These are phyloP conservation scores for Progne subis DNA, from an alignment of 2,113 vertebrate species.

Conservation along the genomic window DNA sequence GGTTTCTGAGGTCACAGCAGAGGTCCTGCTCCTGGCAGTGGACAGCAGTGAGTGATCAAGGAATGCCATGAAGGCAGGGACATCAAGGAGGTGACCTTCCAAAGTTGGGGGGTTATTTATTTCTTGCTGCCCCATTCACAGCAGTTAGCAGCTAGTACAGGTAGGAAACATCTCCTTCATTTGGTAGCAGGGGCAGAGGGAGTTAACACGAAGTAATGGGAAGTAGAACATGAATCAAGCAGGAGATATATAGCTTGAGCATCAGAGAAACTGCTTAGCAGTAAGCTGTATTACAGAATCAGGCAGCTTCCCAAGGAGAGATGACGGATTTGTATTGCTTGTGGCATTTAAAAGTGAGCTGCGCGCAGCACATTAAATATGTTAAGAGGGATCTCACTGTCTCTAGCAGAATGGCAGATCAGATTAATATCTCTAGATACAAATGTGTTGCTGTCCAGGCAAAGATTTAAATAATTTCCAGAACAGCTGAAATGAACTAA, in stretches of 20 bases:
- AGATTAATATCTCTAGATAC: background rate
- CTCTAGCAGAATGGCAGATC: background rate
- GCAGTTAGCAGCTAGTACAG: background rate
- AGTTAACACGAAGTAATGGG: slow-evolving; percentile 14
- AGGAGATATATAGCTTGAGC: slow-evolving; percentile 50
- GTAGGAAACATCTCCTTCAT: background rate
- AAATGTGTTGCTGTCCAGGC: background rate
- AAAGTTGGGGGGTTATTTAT: background rate
- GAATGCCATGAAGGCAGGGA: rapidly evolving
- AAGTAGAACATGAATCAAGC: slow-evolving; percentile 52
- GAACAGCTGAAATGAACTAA: background rate
- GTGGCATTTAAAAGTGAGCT: slow-evolving; percentile 56
- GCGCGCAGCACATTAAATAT: background rate
- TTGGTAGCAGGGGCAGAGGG: slow-evolving; percentile 8
- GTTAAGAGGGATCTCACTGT: background rate
- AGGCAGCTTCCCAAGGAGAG: slow-evolving; percentile 71
- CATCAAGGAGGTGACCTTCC: background rate
- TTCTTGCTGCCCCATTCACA: background rate
- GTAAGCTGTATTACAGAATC: slow-evolving; percentile 60
- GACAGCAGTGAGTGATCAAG: background rate
- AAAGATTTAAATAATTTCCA: slow-evolving; percentile 6
- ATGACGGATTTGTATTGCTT: slow-evolving; percentile 29
- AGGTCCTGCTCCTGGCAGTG: background rate
- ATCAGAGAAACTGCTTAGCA: slow-evolving; percentile 69
- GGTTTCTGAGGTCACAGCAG: background rate